Base-by-base conservation (phyloP, 2,113 vertebrate species). In the Lepus europaeus region DNA sequence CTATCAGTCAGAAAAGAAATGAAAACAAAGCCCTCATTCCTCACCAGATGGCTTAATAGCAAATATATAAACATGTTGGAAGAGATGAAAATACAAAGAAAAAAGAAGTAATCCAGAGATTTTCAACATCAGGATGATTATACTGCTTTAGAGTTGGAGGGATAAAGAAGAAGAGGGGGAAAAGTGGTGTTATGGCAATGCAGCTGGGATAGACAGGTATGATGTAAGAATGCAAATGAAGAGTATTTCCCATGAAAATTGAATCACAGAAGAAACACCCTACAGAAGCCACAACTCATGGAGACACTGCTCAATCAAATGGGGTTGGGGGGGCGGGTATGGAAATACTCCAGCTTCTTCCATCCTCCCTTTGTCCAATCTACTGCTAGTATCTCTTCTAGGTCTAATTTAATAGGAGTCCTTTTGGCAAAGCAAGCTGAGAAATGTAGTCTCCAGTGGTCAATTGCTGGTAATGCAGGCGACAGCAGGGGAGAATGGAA, bases 1-100 rank as follows among this genome's bases (percentile, higher is more conserved):
- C 29, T 76, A 77, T 80, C 22, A 77, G 31, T 36, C 16, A 86
- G 33, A 59, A 59, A 59, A 59, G 56, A 59, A 14, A 59, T 17
- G 23, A 64, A 90, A 93, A 70, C 3, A 74, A 73, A 96, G 11
- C 9, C 8, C 16, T 90, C 23, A 66, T 14, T 7, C 8, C 12
- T 90, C 27, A 66, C 22, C 31, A 66, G 17, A 11, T 61, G 80
- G 8, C 56, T 91, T 7, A 85, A 73, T 63, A 84, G 10, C 19
- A 90, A 92, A 85, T 84, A 84, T 53, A 6, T 74, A 76, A 80
- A 84, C 13, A 22, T 68, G 31, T 77, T 59, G 9, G 33, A 77
- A 36, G 9, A 84, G 9, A 89, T 72, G 10, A 93, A 82, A 96
- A 77, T 59, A 51, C n/a, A 72, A 74, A 87, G n/a, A 13, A 63